A percentile compares a stretch with the other conserved stretches of the same genome.
phyloP scores from a whole-genome alignment of 2,797 vertebrate genomes.

The Delichon dasypus region DNA sequence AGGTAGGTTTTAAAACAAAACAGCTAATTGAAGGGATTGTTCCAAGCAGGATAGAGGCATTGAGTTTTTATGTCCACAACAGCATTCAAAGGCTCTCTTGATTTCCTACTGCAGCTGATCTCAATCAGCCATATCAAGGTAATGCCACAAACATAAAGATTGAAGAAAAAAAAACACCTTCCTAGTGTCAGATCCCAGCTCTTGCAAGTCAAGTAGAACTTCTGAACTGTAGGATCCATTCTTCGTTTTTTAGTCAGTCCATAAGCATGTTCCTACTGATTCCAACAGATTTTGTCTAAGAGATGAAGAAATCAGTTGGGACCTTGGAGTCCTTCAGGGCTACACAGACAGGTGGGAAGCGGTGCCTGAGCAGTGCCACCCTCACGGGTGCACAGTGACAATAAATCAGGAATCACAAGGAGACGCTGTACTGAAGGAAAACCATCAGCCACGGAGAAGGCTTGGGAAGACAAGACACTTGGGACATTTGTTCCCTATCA shows the following conservation, averaged over 20 bases:
- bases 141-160: background rate
- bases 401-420: fast-evolving
- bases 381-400: background rate
- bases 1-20: background rate
- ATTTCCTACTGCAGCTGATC: background rate
- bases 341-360: background rate
- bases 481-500: background rate
- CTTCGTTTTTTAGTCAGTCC: background rate
- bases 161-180: background rate
- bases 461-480: background rate
- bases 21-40: background rate
- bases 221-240: background rate
- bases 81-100: background rate
- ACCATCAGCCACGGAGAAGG: background rate
- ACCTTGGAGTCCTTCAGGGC: background rate
- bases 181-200: background rate
- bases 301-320: background rate
- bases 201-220: background rate
- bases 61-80: background rate
- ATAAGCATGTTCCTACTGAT: background rate
- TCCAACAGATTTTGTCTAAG: background rate
- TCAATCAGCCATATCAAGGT: background rate
- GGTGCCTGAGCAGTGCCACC: background rate
- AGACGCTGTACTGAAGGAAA: background rate
- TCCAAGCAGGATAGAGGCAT: background rate